Conservation (phyloP, 2,888 invertebrate species). For the Aspidiotus rigidus region DNA sequence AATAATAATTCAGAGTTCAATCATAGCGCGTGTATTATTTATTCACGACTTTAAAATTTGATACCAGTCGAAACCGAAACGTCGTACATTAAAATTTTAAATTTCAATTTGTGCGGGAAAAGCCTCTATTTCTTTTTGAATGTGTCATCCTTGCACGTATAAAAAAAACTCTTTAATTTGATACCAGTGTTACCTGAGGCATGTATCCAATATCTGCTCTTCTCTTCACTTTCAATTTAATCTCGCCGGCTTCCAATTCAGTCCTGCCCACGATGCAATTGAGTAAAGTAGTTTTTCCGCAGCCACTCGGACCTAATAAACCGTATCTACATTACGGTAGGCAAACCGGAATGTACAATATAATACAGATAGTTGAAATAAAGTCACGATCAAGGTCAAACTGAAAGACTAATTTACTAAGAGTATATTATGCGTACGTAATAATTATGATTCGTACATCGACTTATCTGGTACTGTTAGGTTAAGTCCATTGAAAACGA, state of each 20-base stretch:
- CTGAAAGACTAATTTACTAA: too few species aligned
- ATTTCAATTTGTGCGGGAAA: too few species aligned
- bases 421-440: too few species aligned
- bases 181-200: slow-evolving; percentile 50
- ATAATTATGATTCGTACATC: slow-evolving; percentile 59
- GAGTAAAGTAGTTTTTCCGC: slow-evolving; percentile 50
- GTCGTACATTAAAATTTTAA: too few species aligned
- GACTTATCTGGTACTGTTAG: slow-evolving; percentile 65
- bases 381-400: too few species aligned
- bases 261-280: slow-evolving; percentile 47
- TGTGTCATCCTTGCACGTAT: too few species aligned
- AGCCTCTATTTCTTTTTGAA: too few species aligned
- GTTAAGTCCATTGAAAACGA: slow-evolving; percentile 55
- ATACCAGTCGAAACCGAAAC: too few species aligned
- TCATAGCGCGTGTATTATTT: too few species aligned
- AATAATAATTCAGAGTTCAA: too few species aligned
- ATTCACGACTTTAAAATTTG: too few species aligned
- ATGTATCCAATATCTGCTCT: slow-evolving; percentile 39
- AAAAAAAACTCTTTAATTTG: too few species aligned
- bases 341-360: slow-evolving; percentile 5
- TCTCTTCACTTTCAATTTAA: slow-evolving; percentile 45
- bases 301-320: slow-evolving; percentile 50
- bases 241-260: slow-evolving; percentile 44
- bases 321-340: slow-evolving; percentile 45
- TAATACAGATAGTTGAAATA: neutral